These are phyloP conservation scores for Nanger granti DNA, from an alignment of 2,113 vertebrate species.

Conservation along the genomic window DNA sequence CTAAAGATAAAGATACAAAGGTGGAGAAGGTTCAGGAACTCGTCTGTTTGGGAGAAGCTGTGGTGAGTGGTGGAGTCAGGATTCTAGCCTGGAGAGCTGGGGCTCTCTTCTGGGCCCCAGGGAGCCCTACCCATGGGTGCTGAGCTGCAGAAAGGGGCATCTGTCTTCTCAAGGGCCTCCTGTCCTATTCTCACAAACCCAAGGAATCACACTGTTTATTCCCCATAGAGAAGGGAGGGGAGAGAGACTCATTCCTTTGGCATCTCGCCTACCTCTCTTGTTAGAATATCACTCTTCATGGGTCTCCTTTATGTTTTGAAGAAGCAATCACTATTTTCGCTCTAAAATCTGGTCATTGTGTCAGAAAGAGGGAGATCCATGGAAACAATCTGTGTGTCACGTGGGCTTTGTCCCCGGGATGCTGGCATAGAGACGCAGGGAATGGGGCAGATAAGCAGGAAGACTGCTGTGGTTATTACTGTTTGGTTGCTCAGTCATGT, in stretches of 20 bases:
- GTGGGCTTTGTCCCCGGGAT: rapidly evolving
- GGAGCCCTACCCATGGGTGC: rapidly evolving
- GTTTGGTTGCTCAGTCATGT: background rate
- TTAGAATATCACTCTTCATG: too few relatives aligned
- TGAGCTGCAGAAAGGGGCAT: background rate
- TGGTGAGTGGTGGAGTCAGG: background rate
- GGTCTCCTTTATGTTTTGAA: background rate
- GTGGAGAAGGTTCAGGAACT: background rate
- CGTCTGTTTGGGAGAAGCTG: background rate
- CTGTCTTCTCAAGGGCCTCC: background rate
- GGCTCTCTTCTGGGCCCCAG: background rate
- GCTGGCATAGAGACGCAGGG: background rate
- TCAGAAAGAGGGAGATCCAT: background rate
- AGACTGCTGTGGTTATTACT: background rate
- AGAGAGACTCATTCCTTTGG: background rate
- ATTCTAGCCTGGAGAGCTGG: background rate
- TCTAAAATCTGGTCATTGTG: rapidly evolving
- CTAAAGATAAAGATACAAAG: background rate
- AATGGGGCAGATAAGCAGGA: background rate
- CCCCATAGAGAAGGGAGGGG: background rate
- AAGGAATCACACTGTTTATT: too few relatives aligned
- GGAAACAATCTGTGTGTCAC: rapidly evolving
- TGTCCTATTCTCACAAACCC: rapidly evolving
- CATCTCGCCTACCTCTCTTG: background rate
- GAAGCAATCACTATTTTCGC: background rate